Conservation (phyloP, 1,140 invertebrate species). For the Bombus consobrinus region DNA sequence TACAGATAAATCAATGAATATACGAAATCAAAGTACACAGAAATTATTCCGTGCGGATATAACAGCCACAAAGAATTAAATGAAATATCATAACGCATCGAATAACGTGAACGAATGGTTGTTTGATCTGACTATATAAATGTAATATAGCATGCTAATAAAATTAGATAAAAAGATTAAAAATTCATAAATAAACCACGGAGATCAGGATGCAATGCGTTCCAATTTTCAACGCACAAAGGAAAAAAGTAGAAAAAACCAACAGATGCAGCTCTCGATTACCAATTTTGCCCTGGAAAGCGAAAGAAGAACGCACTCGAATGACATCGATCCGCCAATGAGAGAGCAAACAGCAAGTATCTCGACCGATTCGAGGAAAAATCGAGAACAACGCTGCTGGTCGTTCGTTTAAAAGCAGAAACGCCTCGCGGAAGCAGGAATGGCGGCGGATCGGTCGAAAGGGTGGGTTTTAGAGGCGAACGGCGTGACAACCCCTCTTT, state of each 20-base stretch:
- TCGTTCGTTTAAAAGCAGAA: slow-evolving; percentile 61
- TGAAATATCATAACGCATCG: neutral
- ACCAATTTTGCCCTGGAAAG: slow-evolving; percentile 1
- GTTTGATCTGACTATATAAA: too few relatives aligned
- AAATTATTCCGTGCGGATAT: too few relatives aligned
- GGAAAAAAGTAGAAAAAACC: neutral
- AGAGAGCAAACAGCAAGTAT: neutral
- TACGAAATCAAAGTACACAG: too few relatives aligned
- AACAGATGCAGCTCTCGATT: neutral
- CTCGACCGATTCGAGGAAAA: slow-evolving; percentile 34
- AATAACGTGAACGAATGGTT: too few relatives aligned
- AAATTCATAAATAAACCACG: neutral
- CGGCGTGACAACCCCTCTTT: slow-evolving; percentile 81
- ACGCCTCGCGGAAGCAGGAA: slow-evolving; percentile 47
- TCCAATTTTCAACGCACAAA: neutral
- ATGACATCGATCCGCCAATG: neutral
- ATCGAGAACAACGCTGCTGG: slow-evolving; percentile 45
- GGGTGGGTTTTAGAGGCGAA: slow-evolving; percentile 71
- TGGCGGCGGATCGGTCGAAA: slow-evolving; percentile 33
- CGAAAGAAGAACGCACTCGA: neutral
- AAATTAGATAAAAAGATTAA: neutral
- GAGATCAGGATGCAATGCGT: neutral
- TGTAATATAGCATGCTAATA: neutral
- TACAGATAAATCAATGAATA: too few relatives aligned
- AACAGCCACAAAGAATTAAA: neutral